phyloP scores from a whole-genome alignment of 2,888 invertebrate genomes.

The Heteromyza rotundicornis region DNA sequence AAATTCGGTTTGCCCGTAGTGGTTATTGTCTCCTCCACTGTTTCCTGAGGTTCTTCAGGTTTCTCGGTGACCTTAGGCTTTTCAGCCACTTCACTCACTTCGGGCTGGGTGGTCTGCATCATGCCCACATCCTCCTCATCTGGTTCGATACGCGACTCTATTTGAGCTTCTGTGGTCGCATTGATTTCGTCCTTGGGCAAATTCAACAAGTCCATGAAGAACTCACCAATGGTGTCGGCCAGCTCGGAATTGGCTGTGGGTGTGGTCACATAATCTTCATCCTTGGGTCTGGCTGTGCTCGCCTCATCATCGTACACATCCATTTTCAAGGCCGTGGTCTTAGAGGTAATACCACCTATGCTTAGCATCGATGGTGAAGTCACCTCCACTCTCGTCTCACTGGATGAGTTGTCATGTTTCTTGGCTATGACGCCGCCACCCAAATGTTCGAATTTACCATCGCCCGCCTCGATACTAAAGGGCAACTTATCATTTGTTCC shows the following conservation, averaged over 20 bases:
- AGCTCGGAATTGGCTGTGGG: conserved; percentile 44
- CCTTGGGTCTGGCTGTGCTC: conserved; percentile 5
- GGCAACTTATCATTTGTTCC: conserved; percentile 44
- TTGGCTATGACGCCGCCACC: conserved; percentile 63
- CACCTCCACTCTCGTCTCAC: background rate
- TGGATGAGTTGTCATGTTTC: conserved; percentile 46
- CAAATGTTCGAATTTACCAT: conserved; percentile 58
- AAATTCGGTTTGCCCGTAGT: conserved; percentile 50
- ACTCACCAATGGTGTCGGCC: conserved; percentile 58
- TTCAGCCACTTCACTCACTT: background rate
- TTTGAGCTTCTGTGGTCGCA: conserved; percentile 19
- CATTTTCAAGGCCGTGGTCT: background rate
- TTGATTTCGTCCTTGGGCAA: conserved; percentile 49
- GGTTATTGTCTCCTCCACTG: background rate
- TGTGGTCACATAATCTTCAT: conserved; percentile 13
- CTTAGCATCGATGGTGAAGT: background rate
- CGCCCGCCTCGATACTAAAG: conserved; percentile 46
- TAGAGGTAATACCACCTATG: background rate
- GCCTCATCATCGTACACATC: background rate
- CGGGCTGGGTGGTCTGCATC: conserved; percentile 61
- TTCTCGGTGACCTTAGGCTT: conserved; percentile 14
- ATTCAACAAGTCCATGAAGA: conserved; percentile 57
- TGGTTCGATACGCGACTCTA: conserved; percentile 76
- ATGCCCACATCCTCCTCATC: conserved; percentile 46
- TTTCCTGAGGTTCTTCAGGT: conserved; percentile 2